Base-by-base conservation (phyloP, 2,113 vertebrate genomes). In the Oncorhynchus gorbuscha region DNA sequence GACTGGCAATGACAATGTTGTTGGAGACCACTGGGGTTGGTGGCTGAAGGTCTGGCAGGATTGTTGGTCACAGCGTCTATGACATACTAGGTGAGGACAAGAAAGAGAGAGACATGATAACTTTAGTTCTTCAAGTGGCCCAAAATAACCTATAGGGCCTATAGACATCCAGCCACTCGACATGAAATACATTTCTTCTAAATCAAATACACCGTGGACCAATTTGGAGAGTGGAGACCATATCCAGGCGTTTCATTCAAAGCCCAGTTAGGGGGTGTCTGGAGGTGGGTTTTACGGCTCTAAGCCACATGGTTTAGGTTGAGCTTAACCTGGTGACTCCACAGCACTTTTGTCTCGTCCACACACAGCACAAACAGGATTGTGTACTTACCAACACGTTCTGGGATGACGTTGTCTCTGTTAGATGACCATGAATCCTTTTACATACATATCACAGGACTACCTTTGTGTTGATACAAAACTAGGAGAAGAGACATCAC, bases 371-470 rank as follows among this genome's bases (percentile, higher is more conserved):
- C 83, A 89, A 98, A 99, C 89, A 96, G 95, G 86, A 98, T 90
- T 65, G 75, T 85, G 11, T 97, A 92, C 13, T 84, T 87, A 30
- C 94, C 95, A 77, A 85, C 89, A 72, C 87, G 86, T 39, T 90
- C 87, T 14, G 97, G 96, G 90, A 97, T 82, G 18, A 88, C 55
- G 92, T 97, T 97, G 82, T 97, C 94, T 88, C 97, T 99, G 92
- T 22, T 59, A 32, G 30, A 16, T 58, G 4, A 39, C 66, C 72
- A 55, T 2, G 12, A 28, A 71, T 20, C 48, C 7, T 26, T 32
- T 24, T 5, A 51, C 18, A 72, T 45, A 11, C 39, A 45, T 45
- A 45, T 45, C 39, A 9, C 39, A 45, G 8, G 39, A 45, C 8
- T 11, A 11, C 39, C 39, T 45, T 45, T 45, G 8, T 45, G 39